Evolutionary conservation across 2,888 invertebrate genomes (phyloP).

Genomic region (Eilema depressum): DNA sequence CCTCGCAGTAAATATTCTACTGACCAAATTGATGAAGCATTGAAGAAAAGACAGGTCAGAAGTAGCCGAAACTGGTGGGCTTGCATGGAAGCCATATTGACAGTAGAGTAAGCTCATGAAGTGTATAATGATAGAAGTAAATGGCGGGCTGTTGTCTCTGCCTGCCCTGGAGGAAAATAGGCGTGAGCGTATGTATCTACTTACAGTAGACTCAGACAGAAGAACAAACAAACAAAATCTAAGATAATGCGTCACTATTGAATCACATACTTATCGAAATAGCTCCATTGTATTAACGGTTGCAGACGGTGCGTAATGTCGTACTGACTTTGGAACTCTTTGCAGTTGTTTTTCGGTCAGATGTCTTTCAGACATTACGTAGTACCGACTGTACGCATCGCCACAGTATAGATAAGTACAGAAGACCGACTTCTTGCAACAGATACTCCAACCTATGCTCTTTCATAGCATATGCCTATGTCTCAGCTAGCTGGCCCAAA

Average conservation of each 20-base stretch:
- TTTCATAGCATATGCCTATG: neutral
- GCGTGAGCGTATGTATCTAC: too few relatives aligned
- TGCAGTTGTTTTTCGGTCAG: neutral
- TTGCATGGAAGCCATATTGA: too few relatives aligned
- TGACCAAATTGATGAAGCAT: too few relatives aligned
- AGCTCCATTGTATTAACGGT: conserved; percentile 21
- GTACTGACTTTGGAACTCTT: neutral
- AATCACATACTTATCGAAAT: conserved; percentile 37
- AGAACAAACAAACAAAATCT: conserved; percentile 36
- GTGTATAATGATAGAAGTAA: too few relatives aligned
- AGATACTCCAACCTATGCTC: neutral
- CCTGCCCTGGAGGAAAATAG: too few relatives aligned
- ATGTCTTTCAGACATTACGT: neutral
- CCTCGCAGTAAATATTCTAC: too few relatives aligned
- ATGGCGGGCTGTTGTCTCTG: too few relatives aligned
- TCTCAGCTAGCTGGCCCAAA: too few relatives aligned
- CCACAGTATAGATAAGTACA: neutral
- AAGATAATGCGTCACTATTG: conserved; percentile 44
- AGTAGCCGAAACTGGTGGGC: too few relatives aligned
- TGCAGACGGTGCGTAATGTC: conserved; percentile 18
- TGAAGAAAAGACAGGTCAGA: too few relatives aligned
- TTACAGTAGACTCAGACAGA: conserved; percentile 35
- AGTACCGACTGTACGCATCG: neutral
- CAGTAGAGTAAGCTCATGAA: too few relatives aligned
- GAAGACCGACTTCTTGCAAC: neutral